phyloP scores from a whole-genome alignment of 37 sponge, comb jelly and placozoan genomes.

The Amphimedon queenslandica region DNA sequence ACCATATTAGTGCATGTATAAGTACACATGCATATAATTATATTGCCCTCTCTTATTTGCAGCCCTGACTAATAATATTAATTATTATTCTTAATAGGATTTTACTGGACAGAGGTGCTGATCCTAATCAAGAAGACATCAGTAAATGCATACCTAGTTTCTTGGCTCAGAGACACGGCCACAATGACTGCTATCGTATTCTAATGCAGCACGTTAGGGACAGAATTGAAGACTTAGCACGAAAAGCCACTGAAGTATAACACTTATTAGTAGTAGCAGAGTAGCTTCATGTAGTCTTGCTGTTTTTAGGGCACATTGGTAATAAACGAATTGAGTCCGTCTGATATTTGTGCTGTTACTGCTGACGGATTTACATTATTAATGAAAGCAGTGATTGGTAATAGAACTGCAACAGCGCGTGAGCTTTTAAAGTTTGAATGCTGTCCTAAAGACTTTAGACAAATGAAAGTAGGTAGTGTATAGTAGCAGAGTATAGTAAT shows the following conservation, averaged over 20 bases:
- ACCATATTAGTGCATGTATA: too few species aligned
- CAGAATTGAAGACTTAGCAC: conserved; percentile 20
- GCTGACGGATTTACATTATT: conserved; percentile 52
- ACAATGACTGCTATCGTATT: conserved; percentile 42
- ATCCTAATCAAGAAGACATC: conserved; percentile 49
- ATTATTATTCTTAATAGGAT: conserved; percentile 15
- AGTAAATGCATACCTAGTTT: conserved; percentile 17
- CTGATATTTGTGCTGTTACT: conserved; percentile 47
- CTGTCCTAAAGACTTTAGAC: conserved; percentile 40
- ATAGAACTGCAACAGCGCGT: conserved; percentile 17
- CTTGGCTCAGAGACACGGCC: conserved; percentile 24
- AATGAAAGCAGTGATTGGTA: conserved; percentile 45
- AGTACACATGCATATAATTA: too few species aligned
- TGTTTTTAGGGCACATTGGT: conserved; percentile 37
- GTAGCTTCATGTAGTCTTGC: background rate
- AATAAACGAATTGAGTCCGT: conserved; percentile 16
- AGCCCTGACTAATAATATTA: too few species aligned
- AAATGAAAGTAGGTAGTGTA: conserved; percentile 44
- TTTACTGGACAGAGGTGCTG: conserved; percentile 63
- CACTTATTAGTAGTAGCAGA: background rate
- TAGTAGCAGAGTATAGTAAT: too few species aligned
- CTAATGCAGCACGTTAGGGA: conserved; percentile 34
- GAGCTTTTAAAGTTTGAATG: conserved; percentile 28
- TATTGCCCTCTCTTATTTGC: too few species aligned
- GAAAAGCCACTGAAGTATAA: conserved; percentile 19